phyloP scores from a whole-genome alignment of 1,140 invertebrate species.

The Tetragnatha versicolor region DNA sequence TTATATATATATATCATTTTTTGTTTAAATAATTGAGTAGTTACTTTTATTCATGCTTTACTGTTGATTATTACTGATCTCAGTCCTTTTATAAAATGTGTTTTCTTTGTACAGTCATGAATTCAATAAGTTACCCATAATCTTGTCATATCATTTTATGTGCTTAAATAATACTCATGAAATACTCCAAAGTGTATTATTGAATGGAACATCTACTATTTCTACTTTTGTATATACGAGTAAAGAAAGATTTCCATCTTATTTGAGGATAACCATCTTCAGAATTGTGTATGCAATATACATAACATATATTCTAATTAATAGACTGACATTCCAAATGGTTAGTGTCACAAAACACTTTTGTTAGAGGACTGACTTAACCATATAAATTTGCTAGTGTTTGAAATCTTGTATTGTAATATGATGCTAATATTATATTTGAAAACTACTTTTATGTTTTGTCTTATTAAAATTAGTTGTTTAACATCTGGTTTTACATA shows the following conservation, averaged over 20 bases:
- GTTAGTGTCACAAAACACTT: background rate
- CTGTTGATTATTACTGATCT: conserved; percentile 41
- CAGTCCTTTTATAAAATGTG: conserved; percentile 18
- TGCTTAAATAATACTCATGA: background rate
- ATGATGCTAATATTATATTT: conserved; percentile 1
- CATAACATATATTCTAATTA: conserved; percentile 17
- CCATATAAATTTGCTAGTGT: background rate
- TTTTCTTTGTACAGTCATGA: conserved; percentile 48
- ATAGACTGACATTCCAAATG: conserved; percentile 32
- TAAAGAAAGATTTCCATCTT: background rate
- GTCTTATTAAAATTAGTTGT: conserved; percentile 12
- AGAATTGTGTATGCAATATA: conserved; percentile 6
- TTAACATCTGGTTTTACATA: conserved; percentile 19
- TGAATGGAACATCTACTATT: conserved; percentile 7
- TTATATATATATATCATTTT: conserved; percentile 16
- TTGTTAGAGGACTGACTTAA: background rate
- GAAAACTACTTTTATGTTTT: conserved; percentile 11
- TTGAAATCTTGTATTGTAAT: background rate
- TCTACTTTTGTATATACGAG: conserved; percentile 37
- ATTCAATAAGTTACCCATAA: conserved; percentile 36
- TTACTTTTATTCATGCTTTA: conserved; percentile 1
- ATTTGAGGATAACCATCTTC: conserved; percentile 14
- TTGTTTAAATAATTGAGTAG: background rate
- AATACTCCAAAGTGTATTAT: conserved; percentile 6
- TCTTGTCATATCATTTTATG: conserved; percentile 42